These are phyloP conservation scores for Chelidonichthys spinosus DNA, from an alignment of 2,797 vertebrate species.

Conservation along the genomic window DNA sequence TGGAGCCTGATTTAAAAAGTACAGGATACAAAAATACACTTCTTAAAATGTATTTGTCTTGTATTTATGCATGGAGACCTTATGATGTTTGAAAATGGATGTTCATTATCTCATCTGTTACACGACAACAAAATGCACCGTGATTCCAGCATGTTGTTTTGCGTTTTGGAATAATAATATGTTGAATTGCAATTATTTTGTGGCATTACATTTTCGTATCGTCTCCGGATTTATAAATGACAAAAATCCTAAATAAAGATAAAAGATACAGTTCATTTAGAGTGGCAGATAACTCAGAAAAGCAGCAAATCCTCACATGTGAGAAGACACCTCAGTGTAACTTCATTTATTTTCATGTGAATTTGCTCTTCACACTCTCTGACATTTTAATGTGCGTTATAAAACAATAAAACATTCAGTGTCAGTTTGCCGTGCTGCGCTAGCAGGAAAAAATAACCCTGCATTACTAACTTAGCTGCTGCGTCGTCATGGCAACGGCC, in stretches of 20 bases:
- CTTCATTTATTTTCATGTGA: too few species aligned
- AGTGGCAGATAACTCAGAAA: background rate
- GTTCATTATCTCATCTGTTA: too few species aligned
- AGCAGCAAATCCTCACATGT: background rate
- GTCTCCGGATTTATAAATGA: background rate
- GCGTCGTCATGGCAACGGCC: constrained; percentile 73
- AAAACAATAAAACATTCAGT: background rate
- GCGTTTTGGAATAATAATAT: too few species aligned
- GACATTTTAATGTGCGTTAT: background rate
- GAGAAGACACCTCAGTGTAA: background rate
- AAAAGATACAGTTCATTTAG: background rate
- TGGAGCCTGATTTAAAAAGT: too few species aligned
- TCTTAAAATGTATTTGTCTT: too few species aligned
- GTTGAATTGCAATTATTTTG: too few species aligned
- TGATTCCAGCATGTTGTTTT: too few species aligned
- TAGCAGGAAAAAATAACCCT: constrained; percentile 49
- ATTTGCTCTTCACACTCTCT: background rate
- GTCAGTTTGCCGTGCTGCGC: constrained; percentile 22
- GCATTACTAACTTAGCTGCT: constrained; percentile 71
- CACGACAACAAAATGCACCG: too few species aligned
- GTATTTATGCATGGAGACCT: too few species aligned
- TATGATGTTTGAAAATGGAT: background rate
- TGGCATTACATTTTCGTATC: too few species aligned
- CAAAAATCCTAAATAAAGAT: background rate
- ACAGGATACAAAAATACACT: too few species aligned